A percentile compares a stretch with the other conserved stretches of the same genome.
These are phyloP conservation scores for Clytia hemisphaerica DNA, from an alignment of 30 jellyfish, hydroid and myxozoan species.

Conservation along the genomic window DNA sequence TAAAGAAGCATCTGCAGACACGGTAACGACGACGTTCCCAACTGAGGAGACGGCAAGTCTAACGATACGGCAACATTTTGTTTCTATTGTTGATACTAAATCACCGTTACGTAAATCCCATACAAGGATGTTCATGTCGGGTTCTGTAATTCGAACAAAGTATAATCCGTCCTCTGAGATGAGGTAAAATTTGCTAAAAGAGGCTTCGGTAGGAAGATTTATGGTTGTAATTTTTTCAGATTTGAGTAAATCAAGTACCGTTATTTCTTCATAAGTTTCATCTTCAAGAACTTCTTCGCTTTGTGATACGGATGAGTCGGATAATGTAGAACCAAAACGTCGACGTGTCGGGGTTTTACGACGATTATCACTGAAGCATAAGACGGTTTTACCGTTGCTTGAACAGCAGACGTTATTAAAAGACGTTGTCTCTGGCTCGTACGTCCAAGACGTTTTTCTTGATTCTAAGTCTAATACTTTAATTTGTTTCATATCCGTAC, in stretches of 20 bases:
- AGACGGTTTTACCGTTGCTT: no score
- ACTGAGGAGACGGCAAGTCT: constrained; percentile 51
- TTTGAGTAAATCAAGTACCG: constrained; percentile 40
- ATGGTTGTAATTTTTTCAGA: constrained; percentile 31
- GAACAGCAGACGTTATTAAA: no score
- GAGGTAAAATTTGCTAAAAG: constrained; percentile 38
- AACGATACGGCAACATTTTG: constrained; percentile 39
- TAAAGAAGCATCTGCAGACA: constrained; percentile 54
- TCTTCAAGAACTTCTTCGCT: no score
- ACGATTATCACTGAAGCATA: no score
- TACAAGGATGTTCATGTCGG: constrained; percentile 47
- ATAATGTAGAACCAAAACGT: no score
- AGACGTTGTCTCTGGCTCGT: no score
- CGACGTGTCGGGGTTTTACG: no score
- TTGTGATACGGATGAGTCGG: no score
- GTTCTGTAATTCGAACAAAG: constrained; percentile 52
- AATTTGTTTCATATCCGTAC: no score
- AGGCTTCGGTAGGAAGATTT: constrained; percentile 19
- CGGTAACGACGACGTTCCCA: constrained; percentile 55
- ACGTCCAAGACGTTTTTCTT: no score
- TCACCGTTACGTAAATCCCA: constrained; percentile 53
- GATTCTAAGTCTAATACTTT: no score
- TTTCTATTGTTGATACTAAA: constrained; percentile 37
- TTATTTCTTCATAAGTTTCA: constrained; percentile 37
- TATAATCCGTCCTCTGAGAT: constrained; percentile 70